Percentiles rank a stretch among this genome's conserved stretches.
phyloP scores from a whole-genome alignment of 35 echinoderm and acorn worm genomes.

The Heliocidaris tuberculata region DNA sequence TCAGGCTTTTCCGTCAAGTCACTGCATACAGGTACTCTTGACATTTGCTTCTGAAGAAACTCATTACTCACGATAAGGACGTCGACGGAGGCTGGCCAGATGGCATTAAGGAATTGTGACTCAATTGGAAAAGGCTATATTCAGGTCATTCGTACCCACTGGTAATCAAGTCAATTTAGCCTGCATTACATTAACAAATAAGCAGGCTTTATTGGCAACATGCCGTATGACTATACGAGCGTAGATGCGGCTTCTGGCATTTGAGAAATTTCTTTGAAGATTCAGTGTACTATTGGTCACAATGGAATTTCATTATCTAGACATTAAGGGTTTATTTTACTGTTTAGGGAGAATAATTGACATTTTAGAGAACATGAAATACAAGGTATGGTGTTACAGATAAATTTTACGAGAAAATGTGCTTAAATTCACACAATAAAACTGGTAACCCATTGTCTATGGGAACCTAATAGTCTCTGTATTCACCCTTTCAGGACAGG shows the following conservation, averaged over 20 bases:
- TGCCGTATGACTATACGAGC: background rate
- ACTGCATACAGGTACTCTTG: background rate
- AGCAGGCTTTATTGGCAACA: background rate
- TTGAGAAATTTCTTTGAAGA: background rate
- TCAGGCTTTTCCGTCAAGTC: background rate
- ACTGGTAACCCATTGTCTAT: too few relatives aligned
- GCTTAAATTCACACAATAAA: too few relatives aligned
- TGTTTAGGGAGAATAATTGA: too few relatives aligned
- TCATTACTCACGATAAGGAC: background rate
- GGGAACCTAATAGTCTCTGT: too few relatives aligned
- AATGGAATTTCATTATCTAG: too few relatives aligned
- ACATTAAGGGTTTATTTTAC: too few relatives aligned
- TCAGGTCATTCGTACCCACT: background rate
- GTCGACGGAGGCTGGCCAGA: background rate
- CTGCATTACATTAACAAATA: background rate
- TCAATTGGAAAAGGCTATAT: background rate
- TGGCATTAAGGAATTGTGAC: constrained; percentile 8
- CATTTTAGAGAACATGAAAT: too few relatives aligned
- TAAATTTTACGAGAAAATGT: too few relatives aligned
- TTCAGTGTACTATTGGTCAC: too few relatives aligned
- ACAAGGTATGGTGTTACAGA: too few relatives aligned
- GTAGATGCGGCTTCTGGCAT: background rate
- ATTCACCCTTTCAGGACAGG: too few relatives aligned
- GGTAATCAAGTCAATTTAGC: background rate
- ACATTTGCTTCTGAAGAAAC: background rate